Evolutionary conservation across 2,888 invertebrate genomes (phyloP).

Genomic region (Ligdia adustata): DNA sequence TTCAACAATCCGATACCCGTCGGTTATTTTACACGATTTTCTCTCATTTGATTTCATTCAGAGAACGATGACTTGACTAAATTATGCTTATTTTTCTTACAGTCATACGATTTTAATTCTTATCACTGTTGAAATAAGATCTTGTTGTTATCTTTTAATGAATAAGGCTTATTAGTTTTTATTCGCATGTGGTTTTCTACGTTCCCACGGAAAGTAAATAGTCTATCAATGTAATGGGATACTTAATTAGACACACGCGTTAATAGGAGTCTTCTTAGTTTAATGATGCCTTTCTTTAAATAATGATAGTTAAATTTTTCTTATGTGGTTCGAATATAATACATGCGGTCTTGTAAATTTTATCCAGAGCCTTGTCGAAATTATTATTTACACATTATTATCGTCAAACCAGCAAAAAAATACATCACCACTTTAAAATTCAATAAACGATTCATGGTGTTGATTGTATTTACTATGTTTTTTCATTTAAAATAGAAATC

Average conservation of each 20-base stretch:
- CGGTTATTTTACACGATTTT: slow-evolving; percentile 18
- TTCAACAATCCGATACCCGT: slow-evolving; percentile 10
- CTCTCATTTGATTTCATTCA: slow-evolving; percentile 19
- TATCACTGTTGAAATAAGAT: slow-evolving; percentile 8
- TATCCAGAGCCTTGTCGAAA: too few relatives aligned
- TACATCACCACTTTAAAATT: too few relatives aligned
- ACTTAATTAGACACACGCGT: slow-evolving; percentile 13
- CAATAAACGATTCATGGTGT: too few relatives aligned
- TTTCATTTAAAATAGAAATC: too few relatives aligned
- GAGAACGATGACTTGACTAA: slow-evolving; percentile 22
- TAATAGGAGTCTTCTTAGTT: neutral
- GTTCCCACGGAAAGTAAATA: slow-evolving; percentile 27
- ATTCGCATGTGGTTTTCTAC: slow-evolving; percentile 13
- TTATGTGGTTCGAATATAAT: too few relatives aligned
- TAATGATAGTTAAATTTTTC: neutral
- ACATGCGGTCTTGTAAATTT: too few relatives aligned
- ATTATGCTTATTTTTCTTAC: slow-evolving; percentile 4
- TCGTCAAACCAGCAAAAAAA: too few relatives aligned
- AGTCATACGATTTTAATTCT: slow-evolving; percentile 11
- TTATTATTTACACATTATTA: too few relatives aligned
- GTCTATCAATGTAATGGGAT: slow-evolving; percentile 21
- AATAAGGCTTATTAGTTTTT: slow-evolving; percentile 11
- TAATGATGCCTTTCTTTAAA: slow-evolving; percentile 6
- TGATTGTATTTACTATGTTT: too few relatives aligned
- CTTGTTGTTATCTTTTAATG: neutral